Evolutionary conservation across 92 coral and sea anemone genomes (phyloP), one percentile per base, ranked within the genome.

Genomic region (Epizoanthus ramosus): DNA sequence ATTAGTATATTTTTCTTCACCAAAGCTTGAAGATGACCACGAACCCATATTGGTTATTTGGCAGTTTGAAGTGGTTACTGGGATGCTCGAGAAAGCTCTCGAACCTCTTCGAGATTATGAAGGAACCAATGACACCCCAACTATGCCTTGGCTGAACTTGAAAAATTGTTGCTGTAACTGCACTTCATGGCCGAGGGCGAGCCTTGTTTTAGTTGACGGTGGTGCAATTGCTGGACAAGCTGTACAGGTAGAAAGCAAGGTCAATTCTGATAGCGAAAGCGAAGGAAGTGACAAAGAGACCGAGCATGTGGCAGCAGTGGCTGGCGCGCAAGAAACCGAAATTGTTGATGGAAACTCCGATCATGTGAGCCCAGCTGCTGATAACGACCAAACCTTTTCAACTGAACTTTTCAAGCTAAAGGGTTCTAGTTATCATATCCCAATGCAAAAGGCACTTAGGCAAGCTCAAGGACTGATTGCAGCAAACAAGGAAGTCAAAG

Each of bases 111-210:
- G 41, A 3, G 31, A 73, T 10, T 52, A 53, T 24, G 63, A 53
- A 2, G 64, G 52, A 8, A 18, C 15, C 5, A 73, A 73, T 15
- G 43, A 73, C 14, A 10, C 15, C 8, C 21, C 63, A 73, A 24
- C 63, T 7, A 54, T 73, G 79, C 79, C 79, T 8, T 73, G 63
- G 76, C 58, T 71, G 17, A 31, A 71, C 3, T 33, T 71, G 1
- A 31, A n/a, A 47, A 71, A 41, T 47, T 71, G 76, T 45, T 13
- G 14, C 22, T 52, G 45, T 41, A 73, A 73, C 13, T 73, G 79
- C 79, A 23, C 79, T 3, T 52, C 54, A 12, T 73, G 64, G 79
- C 79, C 63, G 3, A 23, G 31, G 28, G 14, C 25, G 14, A 61
- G 45, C 2, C 37, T 18, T 3, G 63, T 73, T 73, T 54, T 73